These are phyloP conservation scores for Ridgeia piscesae DNA, from an alignment of 1,140 invertebrate genomes.

Conservation along the genomic window DNA sequence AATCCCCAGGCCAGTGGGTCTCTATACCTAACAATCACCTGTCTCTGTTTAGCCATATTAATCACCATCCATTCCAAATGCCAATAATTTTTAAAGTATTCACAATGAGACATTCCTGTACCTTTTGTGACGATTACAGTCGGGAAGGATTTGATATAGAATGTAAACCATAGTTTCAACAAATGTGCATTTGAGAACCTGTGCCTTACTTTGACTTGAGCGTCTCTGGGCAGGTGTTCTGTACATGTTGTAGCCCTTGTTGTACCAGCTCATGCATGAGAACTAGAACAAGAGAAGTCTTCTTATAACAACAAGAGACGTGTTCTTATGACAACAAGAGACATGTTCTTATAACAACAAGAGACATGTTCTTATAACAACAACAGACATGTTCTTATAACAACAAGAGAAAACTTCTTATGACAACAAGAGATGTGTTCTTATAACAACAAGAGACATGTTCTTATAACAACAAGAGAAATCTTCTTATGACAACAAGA, in stretches of 20 bases:
- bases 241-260: conserved; percentile 71
- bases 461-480: conserved; percentile 33
- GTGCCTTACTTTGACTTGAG: conserved; percentile 73
- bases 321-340: conserved; percentile 25
- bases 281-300: conserved; percentile 46
- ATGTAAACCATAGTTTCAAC: not conserved
- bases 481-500: no score
- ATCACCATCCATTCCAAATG: no score
- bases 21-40: no score
- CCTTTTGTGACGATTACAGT: not conserved
- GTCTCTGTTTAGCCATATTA: no score
- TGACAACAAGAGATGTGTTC: conserved; percentile 25
- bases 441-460: no score
- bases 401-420: conserved; percentile 24
- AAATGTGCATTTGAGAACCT: not conserved
- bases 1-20: no score
- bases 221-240: conserved; percentile 71
- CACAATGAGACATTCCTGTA: no score
- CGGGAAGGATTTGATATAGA: not conserved
- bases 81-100: no score
- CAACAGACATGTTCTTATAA: no score
- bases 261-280: conserved; percentile 78
- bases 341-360: conserved; percentile 24
- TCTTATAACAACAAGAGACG: not conserved
- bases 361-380: not conserved